Conservation (phyloP, 2,113 vertebrate genomes). For the Sminthopsis crassicaudata region DNA sequence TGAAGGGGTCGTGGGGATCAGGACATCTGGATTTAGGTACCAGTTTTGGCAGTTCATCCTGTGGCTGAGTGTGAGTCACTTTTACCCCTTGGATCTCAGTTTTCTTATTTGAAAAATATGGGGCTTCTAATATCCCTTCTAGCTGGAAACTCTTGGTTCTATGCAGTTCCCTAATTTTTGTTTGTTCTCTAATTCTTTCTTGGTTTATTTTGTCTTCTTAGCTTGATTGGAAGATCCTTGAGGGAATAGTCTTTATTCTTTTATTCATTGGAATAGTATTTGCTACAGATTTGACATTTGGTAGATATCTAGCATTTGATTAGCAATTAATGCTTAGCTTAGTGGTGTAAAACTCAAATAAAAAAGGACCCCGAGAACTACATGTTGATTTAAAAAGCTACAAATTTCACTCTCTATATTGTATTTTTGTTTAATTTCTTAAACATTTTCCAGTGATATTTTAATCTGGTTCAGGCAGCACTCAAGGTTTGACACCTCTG, state of each 20-base stretch:
- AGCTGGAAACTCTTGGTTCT: neutral
- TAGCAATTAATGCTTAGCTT: neutral
- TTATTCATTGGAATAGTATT: neutral
- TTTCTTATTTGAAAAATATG: neutral
- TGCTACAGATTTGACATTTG: neutral
- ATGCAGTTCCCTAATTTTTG: neutral
- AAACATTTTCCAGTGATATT: neutral
- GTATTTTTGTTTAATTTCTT: neutral
- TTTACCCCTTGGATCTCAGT: neutral
- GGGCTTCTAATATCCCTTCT: neutral
- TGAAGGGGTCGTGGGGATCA: neutral
- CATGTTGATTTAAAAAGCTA: neutral
- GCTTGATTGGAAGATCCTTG: neutral
- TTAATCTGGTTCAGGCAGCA: neutral
- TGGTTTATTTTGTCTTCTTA: neutral
- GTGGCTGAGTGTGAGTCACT: neutral
- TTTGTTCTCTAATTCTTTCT: neutral
- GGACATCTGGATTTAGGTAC: neutral
- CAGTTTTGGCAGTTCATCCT: neutral
- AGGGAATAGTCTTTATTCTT: neutral
- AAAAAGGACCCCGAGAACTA: neutral
- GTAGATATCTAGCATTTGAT: neutral
- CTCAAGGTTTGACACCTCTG: neutral
- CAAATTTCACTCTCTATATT: neutral
- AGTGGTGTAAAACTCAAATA: neutral